Percentiles rank a stretch among this genome's conserved stretches.
Evolutionary conservation across 2,113 vertebrate genomes (phyloP).

Genomic region (Xyrauchen texanus): DNA sequence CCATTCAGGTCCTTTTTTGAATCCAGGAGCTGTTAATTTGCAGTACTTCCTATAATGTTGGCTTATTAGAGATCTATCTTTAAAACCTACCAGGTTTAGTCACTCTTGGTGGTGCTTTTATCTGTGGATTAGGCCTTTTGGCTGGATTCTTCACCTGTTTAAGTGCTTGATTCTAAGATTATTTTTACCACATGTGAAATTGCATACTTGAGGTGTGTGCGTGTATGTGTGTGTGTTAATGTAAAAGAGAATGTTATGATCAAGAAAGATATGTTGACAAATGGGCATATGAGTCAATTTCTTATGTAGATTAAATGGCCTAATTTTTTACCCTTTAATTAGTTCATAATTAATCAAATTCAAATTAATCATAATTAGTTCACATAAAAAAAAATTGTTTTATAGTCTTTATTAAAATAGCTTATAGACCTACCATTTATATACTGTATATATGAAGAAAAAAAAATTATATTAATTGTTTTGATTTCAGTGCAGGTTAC

Average conservation of each 20-base stretch:
- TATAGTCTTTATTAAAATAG: no score
- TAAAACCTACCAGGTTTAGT: neutral
- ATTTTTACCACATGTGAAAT: conserved; percentile 17
- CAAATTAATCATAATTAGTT: no score
- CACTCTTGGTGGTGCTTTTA: neutral
- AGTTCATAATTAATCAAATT: no score
- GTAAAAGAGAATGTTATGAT: neutral
- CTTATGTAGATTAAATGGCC: neutral
- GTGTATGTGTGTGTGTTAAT: neutral
- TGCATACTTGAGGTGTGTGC: neutral
- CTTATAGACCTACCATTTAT: no score
- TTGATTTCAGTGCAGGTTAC: neutral
- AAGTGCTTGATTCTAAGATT: conserved; percentile 16
- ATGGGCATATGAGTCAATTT: neutral
- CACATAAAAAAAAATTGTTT: no score
- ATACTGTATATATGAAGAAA: no score
- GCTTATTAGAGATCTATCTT: neutral
- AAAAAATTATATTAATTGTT: no score
- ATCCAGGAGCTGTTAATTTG: no score
- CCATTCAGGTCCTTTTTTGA: conserved; percentile 37
- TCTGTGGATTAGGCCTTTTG: conserved; percentile 1
- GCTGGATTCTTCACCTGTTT: conserved; percentile 1
- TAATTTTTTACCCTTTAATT: neutral
- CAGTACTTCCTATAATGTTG: neutral
- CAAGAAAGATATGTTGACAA: neutral